Evolutionary conservation across 2,888 invertebrate genomes (phyloP).

Genomic region (Malacosoma neustria): DNA sequence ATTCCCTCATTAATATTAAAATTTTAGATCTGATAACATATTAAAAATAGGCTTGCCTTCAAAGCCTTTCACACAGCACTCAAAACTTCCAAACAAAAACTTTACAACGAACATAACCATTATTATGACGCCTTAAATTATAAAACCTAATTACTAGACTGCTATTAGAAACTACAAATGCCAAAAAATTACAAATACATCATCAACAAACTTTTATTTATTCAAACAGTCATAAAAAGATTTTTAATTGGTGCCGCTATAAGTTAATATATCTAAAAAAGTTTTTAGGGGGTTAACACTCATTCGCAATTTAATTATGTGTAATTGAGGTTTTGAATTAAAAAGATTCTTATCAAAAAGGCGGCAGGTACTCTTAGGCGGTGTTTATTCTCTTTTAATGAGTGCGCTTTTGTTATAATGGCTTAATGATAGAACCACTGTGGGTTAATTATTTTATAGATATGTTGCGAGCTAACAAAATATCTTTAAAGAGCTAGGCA

Average conservation of each 20-base stretch:
- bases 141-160: neutral
- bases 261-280: conserved; percentile 7
- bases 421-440: conserved; percentile 40
- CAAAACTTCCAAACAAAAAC: neutral
- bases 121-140: neutral
- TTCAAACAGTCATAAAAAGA: neutral
- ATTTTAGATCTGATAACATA: conserved; percentile 23
- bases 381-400: conserved; percentile 55
- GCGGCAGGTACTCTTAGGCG: conserved; percentile 37
- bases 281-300: conserved; percentile 2
- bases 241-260: conserved; percentile 6
- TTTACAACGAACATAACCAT: neutral
- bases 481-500: conserved; percentile 29
- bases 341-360: conserved; percentile 29
- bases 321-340: conserved; percentile 32
- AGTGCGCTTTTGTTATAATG: conserved; percentile 46
- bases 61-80: neutral
- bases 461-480: conserved; percentile 33
- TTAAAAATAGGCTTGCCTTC: conserved; percentile 15
- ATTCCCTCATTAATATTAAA: conserved; percentile 24
- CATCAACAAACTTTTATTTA: neutral
- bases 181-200: neutral
- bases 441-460: conserved; percentile 40
- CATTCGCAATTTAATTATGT: conserved; percentile 20
- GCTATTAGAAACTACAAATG: neutral